A percentile compares a stretch with the other conserved stretches of the same genome.
phyloP scores from a whole-genome alignment of 2,113 vertebrate genomes.

The Bubalus kerabau region DNA sequence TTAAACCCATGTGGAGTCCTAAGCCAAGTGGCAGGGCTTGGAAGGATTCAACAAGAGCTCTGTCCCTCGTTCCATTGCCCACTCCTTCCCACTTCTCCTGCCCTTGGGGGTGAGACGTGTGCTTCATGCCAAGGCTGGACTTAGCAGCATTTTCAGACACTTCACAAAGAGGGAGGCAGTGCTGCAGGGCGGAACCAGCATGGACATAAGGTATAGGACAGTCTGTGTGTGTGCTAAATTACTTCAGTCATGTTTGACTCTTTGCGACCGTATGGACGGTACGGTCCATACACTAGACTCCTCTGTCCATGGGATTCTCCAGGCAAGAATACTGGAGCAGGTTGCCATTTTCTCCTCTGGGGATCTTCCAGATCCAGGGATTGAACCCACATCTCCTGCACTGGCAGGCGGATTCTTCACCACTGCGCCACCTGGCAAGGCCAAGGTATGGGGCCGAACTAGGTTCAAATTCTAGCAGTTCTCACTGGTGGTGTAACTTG shows the following conservation, averaged over 20 bases:
- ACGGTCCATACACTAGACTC: background rate
- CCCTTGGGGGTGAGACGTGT: background rate
- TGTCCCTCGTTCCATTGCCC: background rate
- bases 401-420: background rate
- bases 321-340: background rate
- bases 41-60: background rate
- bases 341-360: background rate
- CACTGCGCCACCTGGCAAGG: background rate
- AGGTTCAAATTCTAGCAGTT: background rate
- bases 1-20: background rate
- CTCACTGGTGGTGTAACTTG: background rate
- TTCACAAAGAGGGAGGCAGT: background rate
- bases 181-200: background rate
- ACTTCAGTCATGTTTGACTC: background rate
- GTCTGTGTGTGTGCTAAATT: background rate
- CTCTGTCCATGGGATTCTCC: background rate
- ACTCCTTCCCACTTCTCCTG: background rate
- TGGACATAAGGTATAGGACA: background rate
- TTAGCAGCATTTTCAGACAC: background rate
- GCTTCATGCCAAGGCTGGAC: background rate
- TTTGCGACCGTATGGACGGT: rapidly evolving
- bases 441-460: background rate
- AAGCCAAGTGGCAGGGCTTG: background rate
- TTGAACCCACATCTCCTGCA: background rate
- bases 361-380: background rate